phyloP scores from a whole-genome alignment of 1,140 invertebrate genomes.

The Penaeus japonicus region DNA sequence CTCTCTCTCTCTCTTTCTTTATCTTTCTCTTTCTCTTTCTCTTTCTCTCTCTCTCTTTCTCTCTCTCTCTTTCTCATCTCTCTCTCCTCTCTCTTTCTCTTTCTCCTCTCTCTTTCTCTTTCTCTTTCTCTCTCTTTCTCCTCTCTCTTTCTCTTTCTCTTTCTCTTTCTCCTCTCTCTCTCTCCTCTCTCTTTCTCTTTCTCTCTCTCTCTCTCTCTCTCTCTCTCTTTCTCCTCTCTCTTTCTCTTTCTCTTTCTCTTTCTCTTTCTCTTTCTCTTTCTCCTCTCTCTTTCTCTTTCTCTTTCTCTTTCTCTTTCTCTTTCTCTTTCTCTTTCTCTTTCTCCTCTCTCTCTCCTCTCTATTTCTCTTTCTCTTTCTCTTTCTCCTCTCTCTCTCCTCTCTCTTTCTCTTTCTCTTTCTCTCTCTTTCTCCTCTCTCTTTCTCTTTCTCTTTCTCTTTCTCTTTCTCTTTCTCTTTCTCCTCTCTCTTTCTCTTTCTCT shows the following conservation, averaged over 20 bases:
- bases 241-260: no score
- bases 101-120: not conserved
- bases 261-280: not conserved
- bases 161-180: not conserved
- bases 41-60: no score
- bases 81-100: not conserved
- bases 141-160: not conserved
- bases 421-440: not conserved
- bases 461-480: not conserved
- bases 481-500: not conserved
- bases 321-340: not conserved
- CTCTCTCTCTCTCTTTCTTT: no score
- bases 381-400: not conserved
- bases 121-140: not conserved
- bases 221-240: no score
- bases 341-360: not conserved
- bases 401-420: not conserved
- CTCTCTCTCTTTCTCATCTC: not conserved
- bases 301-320: not conserved
- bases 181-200: not conserved
- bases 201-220: no score
- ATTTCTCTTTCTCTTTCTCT: not conserved
- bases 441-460: not conserved
- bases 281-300: not conserved
- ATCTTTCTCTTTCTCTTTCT: no score